Percentiles rank a stretch among this genome's conserved stretches.
Conservation (phyloP, 2,797 vertebrate genomes). For the Phrynocephalus vlangalii region DNA sequence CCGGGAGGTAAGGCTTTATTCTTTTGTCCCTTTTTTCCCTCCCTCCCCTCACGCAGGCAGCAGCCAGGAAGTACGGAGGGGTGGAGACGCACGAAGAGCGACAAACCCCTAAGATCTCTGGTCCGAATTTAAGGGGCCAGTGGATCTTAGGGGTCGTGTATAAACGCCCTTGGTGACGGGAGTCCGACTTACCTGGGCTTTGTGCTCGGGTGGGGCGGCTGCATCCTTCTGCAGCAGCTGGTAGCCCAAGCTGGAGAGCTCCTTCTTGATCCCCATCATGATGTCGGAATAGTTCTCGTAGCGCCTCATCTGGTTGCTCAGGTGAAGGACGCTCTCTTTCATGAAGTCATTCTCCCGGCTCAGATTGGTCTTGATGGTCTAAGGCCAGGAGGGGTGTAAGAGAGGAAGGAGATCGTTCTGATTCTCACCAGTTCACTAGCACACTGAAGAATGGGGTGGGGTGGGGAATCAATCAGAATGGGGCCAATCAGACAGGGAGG, state of each 20-base stretch:
- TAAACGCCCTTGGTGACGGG: neutral
- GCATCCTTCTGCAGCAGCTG: slow-evolving; percentile 95
- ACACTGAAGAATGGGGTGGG: too few relatives aligned
- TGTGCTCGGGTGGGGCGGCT: slow-evolving; percentile 72
- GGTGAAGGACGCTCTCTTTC: slow-evolving; percentile 88
- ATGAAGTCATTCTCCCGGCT: slow-evolving; percentile 91
- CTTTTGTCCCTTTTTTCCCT: too few relatives aligned
- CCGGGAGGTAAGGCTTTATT: too few relatives aligned
- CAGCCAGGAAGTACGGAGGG: too few relatives aligned
- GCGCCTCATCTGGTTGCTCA: slow-evolving; percentile 89
- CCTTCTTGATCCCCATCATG: slow-evolving; percentile 96
- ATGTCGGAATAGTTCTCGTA: slow-evolving; percentile 96
- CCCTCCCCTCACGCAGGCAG: too few relatives aligned
- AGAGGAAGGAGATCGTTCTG: neutral
- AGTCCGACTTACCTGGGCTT: slow-evolving; percentile 83
- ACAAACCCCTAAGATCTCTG: too few relatives aligned
- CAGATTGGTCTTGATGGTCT: slow-evolving; percentile 96
- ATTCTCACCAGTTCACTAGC: neutral
- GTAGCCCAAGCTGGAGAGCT: slow-evolving; percentile 92
- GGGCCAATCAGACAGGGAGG: too few relatives aligned
- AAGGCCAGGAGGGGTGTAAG: slow-evolving; percentile 5
- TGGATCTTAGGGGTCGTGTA: too few relatives aligned
- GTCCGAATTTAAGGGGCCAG: too few relatives aligned
- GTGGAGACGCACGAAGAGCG: too few relatives aligned
- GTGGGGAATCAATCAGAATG: too few relatives aligned